Conservation (phyloP, 1,140 invertebrate genomes). For the Ceratoteleas bidentatus region DNA sequence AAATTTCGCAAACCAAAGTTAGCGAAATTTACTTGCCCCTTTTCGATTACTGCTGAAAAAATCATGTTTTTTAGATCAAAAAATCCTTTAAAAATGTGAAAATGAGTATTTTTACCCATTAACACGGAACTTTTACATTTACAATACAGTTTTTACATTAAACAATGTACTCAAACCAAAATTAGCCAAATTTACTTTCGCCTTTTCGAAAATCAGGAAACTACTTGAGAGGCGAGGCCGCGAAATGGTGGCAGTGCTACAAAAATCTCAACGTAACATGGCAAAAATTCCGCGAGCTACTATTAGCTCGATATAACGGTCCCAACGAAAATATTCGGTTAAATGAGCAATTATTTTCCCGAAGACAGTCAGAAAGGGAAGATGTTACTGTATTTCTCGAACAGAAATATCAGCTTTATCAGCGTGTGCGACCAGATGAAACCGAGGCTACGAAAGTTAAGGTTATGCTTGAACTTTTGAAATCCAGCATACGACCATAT, state of each 20-base stretch:
- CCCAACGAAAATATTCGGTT: background rate
- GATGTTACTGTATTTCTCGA: constrained; percentile 25
- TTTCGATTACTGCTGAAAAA: too few relatives aligned
- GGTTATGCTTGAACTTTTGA: constrained; percentile 1
- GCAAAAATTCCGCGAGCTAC: constrained; percentile 16
- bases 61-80: too few relatives aligned
- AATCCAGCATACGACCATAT: background rate
- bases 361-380: constrained; percentile 19
- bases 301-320: constrained; percentile 2
- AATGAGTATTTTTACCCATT: too few relatives aligned
- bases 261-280: constrained; percentile 13
- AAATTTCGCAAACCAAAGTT: too few relatives aligned
- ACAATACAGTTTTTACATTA: too few relatives aligned
- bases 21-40: too few relatives aligned
- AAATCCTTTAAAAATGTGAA: too few relatives aligned
- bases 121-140: too few relatives aligned
- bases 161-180: too few relatives aligned
- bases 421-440: constrained; percentile 2
- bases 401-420: constrained; percentile 34
- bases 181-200: too few relatives aligned
- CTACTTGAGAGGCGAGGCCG: constrained; percentile 6
- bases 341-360: constrained; percentile 13
- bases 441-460: background rate
- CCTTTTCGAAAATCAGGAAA: background rate
- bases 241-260: constrained; percentile 16